These are phyloP conservation scores for Spilosoma lubricipeda DNA, from an alignment of 2,888 invertebrate genomes.

Conservation along the genomic window DNA sequence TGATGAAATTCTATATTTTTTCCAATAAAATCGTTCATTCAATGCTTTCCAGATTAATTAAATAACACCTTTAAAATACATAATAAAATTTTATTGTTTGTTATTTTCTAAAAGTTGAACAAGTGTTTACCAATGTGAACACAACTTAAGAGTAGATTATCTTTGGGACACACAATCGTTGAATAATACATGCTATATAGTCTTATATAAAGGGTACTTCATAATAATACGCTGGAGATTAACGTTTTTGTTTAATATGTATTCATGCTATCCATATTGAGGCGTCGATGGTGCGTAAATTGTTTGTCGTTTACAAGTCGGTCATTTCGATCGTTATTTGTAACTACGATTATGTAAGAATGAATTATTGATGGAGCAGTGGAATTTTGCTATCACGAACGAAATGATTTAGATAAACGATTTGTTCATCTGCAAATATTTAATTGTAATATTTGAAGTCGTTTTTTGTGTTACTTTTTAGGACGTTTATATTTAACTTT, in stretches of 20 bases:
- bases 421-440: not conserved
- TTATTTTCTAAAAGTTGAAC: not conserved
- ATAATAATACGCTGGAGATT: conserved; percentile 29
- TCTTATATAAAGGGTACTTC: conserved; percentile 27
- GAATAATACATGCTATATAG: conserved; percentile 20
- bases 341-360: conserved; percentile 52
- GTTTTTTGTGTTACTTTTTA: not conserved
- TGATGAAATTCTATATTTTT: not conserved
- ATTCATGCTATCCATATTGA: conserved; percentile 43
- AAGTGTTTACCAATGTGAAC: not conserved
- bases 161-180: conserved; percentile 1
- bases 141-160: not conserved
- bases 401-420: conserved; percentile 11
- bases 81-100: not conserved
- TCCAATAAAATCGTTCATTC: not conserved
- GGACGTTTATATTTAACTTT: not conserved
- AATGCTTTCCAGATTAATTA: not conserved
- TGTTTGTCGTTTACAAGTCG: conserved; percentile 54
- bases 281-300: conserved; percentile 51
- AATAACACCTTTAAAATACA: not conserved
- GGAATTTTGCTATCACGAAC: conserved; percentile 36
- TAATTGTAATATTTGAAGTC: not conserved
- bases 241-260: conserved; percentile 37
- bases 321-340: conserved; percentile 53
- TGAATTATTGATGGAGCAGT: conserved; percentile 47